Percentiles rank a stretch among this genome's conserved stretches.
phyloP scores from a whole-genome alignment of 2,113 vertebrate genomes.

The Zootoca vivipara region DNA sequence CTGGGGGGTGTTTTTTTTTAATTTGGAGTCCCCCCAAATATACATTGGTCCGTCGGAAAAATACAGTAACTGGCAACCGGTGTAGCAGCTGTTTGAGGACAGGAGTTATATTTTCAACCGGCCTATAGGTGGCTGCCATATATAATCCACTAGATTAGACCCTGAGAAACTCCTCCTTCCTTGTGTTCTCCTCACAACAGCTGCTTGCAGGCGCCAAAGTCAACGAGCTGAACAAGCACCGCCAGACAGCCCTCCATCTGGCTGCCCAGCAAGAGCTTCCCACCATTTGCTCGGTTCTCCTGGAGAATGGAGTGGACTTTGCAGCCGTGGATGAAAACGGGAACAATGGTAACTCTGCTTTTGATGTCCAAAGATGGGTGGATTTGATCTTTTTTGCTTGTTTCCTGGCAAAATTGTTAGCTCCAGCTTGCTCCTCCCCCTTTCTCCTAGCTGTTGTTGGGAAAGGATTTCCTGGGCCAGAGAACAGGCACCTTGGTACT shows the following conservation, averaged over 20 bases:
- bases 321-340: slow-evolving; percentile 95
- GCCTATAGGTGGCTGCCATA: background rate
- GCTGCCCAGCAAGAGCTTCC: slow-evolving; percentile 96
- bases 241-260: slow-evolving; percentile 95
- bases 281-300: slow-evolving; percentile 94
- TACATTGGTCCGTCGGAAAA: too few relatives aligned
- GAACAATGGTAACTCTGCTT: slow-evolving; percentile 86
- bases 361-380: background rate
- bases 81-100: too few relatives aligned
- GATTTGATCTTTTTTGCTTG: background rate
- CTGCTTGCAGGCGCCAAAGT: slow-evolving; percentile 96
- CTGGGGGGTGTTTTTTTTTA: too few relatives aligned
- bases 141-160: background rate
- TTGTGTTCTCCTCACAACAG: slow-evolving; percentile 69
- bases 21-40: too few relatives aligned
- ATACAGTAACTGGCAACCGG: too few relatives aligned
- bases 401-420: accelerated
- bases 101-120: too few relatives aligned
- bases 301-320: slow-evolving; percentile 95
- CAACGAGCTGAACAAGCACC: slow-evolving; percentile 96
- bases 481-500: background rate
- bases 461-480: background rate
- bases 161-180: background rate
- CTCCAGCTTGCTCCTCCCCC: background rate
- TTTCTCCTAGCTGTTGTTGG: background rate